A percentile compares a stretch with the other conserved stretches of the same genome.
These are phyloP conservation scores for Cyprinodon variegatus DNA, from an alignment of 2,113 vertebrate species.

Conservation along the genomic window DNA sequence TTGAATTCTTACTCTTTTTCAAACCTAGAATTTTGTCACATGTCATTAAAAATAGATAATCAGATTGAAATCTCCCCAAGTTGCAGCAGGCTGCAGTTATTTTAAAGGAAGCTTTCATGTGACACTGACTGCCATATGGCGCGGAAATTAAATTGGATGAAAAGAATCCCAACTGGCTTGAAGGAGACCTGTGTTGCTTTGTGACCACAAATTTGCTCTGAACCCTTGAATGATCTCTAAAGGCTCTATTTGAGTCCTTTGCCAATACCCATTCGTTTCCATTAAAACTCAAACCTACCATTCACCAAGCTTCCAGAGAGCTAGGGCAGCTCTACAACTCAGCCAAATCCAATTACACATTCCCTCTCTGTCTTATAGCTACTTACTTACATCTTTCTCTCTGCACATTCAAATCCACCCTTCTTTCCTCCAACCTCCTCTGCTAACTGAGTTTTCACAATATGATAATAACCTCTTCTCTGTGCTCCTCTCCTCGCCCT, in stretches of 20 bases:
- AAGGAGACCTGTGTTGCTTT: slow-evolving; percentile 55
- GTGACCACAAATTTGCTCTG: slow-evolving; percentile 57
- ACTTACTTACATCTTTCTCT: slow-evolving; percentile 45
- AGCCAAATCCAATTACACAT: slow-evolving; percentile 62
- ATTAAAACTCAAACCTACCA: slow-evolving; percentile 49
- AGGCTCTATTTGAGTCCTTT: slow-evolving; percentile 58
- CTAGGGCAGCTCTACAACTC: slow-evolving; percentile 20
- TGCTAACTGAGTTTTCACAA: slow-evolving; percentile 23
- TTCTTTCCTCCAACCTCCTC: slow-evolving; percentile 33
- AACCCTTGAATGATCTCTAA: slow-evolving; percentile 64
- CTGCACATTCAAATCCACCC: slow-evolving; percentile 42
- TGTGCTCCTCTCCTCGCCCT: slow-evolving; percentile 46
- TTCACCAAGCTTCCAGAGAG: slow-evolving; percentile 46
- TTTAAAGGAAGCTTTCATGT: slow-evolving; percentile 37
- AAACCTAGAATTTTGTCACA: background rate
- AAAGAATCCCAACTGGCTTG: slow-evolving; percentile 33
- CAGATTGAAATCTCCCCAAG: slow-evolving; percentile 24
- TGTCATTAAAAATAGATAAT: slow-evolving; percentile 8
- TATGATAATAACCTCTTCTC: slow-evolving; percentile 51
- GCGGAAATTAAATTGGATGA: slow-evolving; percentile 57
- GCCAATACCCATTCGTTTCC: slow-evolving; percentile 53
- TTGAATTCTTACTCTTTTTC: slow-evolving; percentile 5
- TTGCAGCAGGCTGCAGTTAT: slow-evolving; percentile 19
- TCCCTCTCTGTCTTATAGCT: slow-evolving; percentile 20
- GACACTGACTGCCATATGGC: slow-evolving; percentile 29